Evolutionary conservation across 2,113 vertebrate genomes (phyloP), one percentile per base, ranked within the genome.

Genomic region (Megaceryle torquata): DNA sequence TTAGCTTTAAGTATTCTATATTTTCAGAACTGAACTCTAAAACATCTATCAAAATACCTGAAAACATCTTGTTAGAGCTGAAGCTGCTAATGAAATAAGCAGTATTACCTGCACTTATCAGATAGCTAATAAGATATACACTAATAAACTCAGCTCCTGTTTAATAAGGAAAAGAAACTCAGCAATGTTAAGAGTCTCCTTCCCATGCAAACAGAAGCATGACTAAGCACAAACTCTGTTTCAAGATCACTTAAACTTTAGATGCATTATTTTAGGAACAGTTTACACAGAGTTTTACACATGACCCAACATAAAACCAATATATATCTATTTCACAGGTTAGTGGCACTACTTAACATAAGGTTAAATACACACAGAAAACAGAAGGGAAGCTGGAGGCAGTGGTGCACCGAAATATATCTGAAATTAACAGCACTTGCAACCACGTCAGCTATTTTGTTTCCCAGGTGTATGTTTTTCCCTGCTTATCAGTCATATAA

Each of bases 51-150:
- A 57, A 91, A 95, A 83, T 51, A 43, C 33, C 48, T 74, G 20
- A 77, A 86, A 80, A 10, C 33, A 57, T 31, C n/a, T 81, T 35
- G 56, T 44, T 44, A 91, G 69, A 87, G 24, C 33, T 54, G 70
- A 77, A 57, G 56, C 41, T 57, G 56, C 85, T 78, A 83, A 87
- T 95, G 67, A 94, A 91, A 74, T 84, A 78, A 94, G 48, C 21
- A 78, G 41, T 28, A 50, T 63, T 57, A 54, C 56, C 24, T 60
- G 46, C 37, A 70, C 15, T 89, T 67, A 65, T 70, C 78, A 91
- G 67, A 24, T 8, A 72, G 60, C 37, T 86, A 74, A 61, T 64
- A 84, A 74, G 35, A 59, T 18, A 59, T 2, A 59, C 51, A 48
- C 65, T 87, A 85, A 80, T 72, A 57, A 89, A 51, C 48, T 82